Base-by-base conservation (phyloP, 2,888 invertebrate genomes). In the Agrotis clavis region DNA sequence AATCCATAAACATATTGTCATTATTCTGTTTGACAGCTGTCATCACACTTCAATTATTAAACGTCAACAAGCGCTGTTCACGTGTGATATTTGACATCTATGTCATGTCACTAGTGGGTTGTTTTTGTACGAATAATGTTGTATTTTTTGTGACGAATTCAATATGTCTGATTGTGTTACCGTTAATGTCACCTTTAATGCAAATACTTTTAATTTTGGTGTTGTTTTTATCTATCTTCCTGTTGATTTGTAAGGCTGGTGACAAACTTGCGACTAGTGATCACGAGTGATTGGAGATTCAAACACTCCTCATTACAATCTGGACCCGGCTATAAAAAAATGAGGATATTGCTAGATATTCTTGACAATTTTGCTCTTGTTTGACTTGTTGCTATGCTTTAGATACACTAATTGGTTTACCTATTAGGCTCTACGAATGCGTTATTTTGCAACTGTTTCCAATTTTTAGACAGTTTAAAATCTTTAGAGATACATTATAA, bases 11-110 rank as follows among this genome's bases (percentile, higher is more conserved):
- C 71, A 48, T 47, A 16, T 35, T 57, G 14, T 53, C 62, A 57
- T 48, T 64, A 41, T 68, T 62, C 45, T 4, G 57, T 59, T 53
- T 14, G 48, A n/a, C 53, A 45, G 30, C 16, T 51, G 53, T 57
- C 77, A 71, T 19, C 65, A 35, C 72, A 79, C 79, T 78, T 79
- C 65, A 79, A 69, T 74, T 50, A 79, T n/a, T 30, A 4, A 69
- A 63, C 14, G 59, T 41, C 62, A 76, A 75, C 76, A 76, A 63
- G 45, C 25, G 11, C 21, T 69, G 59, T 69, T 21, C 62, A 50
- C 51, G 30, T 30, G 61, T 62, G 47, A 62, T 4, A 35, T 47
- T 19, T 59, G 48, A 50, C 25, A 21, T 7, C 35, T 76, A 13
- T 67, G 67, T 75, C 65, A 25, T 13, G 11, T 51, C 30, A 45